Conservation (phyloP, 2,888 invertebrate genomes). For the Coelopa pilipes region DNA sequence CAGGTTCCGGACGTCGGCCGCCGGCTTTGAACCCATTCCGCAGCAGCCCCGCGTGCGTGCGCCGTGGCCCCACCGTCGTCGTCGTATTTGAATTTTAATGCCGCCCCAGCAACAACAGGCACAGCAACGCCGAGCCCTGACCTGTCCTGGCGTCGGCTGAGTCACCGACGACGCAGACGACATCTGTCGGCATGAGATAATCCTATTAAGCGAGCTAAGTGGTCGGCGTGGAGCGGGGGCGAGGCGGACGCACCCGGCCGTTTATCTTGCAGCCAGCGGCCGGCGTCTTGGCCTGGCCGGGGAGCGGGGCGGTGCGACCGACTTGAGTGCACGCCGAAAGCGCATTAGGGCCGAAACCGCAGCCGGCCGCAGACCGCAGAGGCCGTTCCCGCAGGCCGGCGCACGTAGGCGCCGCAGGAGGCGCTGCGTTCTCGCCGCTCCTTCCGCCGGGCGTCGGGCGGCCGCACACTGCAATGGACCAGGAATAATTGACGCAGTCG, state of each 20-base stretch:
- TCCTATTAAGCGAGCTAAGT: conserved; percentile 61
- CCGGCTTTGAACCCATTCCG: background rate
- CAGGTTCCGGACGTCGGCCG: background rate
- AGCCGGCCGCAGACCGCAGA: background rate
- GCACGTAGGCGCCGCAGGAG: background rate
- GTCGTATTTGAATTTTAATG: conserved; percentile 59
- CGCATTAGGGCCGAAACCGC: background rate
- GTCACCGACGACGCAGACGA: conserved; percentile 58
- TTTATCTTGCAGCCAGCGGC: conserved; percentile 4
- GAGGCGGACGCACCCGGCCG: background rate
- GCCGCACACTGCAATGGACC: conserved; percentile 51
- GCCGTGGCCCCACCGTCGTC: background rate
- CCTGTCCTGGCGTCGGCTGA: conserved; percentile 10
- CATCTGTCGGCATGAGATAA: conserved; percentile 64
- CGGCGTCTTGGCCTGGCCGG: background rate
- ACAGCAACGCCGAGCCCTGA: background rate
- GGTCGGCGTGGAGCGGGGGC: background rate
- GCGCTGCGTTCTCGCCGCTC: background rate
- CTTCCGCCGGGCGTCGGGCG: background rate
- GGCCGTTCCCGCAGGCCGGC: too few relatives aligned
- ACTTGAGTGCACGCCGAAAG: background rate
- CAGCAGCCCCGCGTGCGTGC: background rate
- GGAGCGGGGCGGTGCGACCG: background rate
- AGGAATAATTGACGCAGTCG: conserved; percentile 6
- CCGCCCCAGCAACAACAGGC: conserved; percentile 42